Conservation (phyloP, 1,140 invertebrate genomes). For the Dendroctonus ponderosae region DNA sequence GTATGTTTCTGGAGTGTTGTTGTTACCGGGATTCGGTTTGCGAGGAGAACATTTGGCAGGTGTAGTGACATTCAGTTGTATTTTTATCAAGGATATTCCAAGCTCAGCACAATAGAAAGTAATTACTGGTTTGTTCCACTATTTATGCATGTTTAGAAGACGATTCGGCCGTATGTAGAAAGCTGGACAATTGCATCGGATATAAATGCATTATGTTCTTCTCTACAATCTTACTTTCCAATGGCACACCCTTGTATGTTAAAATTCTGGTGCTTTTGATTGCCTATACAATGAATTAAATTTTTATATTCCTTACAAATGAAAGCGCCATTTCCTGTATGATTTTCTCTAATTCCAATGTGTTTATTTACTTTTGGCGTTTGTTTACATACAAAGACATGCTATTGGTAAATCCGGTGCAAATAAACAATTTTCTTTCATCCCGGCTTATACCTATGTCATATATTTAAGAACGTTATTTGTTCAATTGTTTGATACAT, state of each 20-base stretch:
- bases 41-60: slow-evolving; percentile 13
- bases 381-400: too few species aligned
- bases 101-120: slow-evolving; percentile 17
- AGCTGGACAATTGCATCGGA: background rate
- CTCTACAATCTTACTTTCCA: background rate
- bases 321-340: too few species aligned
- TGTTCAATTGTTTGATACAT: too few species aligned
- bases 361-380: too few species aligned
- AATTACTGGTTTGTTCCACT: slow-evolving; percentile 12
- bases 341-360: background rate
- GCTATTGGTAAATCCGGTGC: too few species aligned
- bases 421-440: too few species aligned
- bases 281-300: too few species aligned
- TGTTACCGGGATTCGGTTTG: background rate
- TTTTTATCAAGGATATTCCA: slow-evolving; percentile 26
- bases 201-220: too few species aligned
- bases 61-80: slow-evolving; percentile 20
- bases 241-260: slow-evolving; percentile 22
- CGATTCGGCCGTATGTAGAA: background rate
- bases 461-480: too few species aligned
- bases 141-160: background rate
- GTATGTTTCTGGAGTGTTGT: background rate
- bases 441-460: too few species aligned
- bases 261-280: background rate
- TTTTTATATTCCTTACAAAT: too few species aligned